Percentiles rank a stretch among this genome's conserved stretches.
Evolutionary conservation across 2,888 invertebrate genomes (phyloP).

Genomic region (Andrena fulva): DNA sequence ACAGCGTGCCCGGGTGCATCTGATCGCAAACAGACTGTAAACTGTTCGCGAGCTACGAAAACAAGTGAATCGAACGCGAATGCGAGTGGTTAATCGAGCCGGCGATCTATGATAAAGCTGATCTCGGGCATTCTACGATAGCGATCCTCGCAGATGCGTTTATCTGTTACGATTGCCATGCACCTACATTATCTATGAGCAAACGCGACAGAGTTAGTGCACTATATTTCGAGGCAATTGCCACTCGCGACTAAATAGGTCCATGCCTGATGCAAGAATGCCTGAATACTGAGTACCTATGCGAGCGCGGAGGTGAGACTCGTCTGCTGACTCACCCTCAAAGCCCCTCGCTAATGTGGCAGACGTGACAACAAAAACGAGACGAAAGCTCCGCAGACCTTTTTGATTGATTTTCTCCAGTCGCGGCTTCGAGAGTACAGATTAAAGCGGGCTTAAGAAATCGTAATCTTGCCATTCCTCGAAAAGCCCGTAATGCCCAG

Average conservation of each 20-base stretch:
- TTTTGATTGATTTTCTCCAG: constrained; percentile 27
- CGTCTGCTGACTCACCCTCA: not conserved
- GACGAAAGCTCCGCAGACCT: not conserved
- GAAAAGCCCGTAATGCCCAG: not conserved
- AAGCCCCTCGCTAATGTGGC: not conserved
- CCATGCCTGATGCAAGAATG: no score
- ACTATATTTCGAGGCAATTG: no score
- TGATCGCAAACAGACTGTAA: not conserved
- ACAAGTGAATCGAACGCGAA: not conserved
- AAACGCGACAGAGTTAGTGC: no score
- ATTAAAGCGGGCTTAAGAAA: not conserved
- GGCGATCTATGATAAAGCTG: constrained; percentile 31
- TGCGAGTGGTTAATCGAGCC: constrained; percentile 1
- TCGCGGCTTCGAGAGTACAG: not conserved
- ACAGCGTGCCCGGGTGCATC: not conserved
- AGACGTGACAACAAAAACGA: not conserved
- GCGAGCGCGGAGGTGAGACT: not conserved
- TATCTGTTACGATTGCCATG: not conserved
- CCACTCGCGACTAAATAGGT: no score
- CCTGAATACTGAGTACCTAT: no score
- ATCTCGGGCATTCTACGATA: not conserved
- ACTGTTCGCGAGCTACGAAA: not conserved
- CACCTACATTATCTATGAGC: not conserved
- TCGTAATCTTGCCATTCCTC: not conserved
- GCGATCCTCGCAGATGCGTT: not conserved